phyloP scores from a whole-genome alignment of 2,797 vertebrate genomes.

The Sciurus vulgaris region DNA sequence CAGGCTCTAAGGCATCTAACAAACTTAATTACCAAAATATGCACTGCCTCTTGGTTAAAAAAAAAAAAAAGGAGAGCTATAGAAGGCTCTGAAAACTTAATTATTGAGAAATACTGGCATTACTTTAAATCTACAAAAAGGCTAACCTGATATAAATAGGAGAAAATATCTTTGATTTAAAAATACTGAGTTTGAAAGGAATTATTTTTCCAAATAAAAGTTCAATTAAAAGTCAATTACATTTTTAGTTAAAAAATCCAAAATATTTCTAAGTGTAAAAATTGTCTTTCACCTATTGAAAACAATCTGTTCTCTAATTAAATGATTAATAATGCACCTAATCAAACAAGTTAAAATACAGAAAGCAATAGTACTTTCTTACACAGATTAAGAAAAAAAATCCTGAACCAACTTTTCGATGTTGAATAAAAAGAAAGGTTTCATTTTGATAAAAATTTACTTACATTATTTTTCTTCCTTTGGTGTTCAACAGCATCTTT shows the following conservation, averaged over 20 bases:
- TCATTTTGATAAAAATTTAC: conserved; percentile 82
- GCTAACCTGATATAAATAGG: neutral
- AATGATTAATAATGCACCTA: neutral
- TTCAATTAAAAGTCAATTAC: conserved; percentile 48
- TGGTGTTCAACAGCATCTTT: conserved; percentile 95
- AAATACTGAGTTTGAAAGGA: conserved; percentile 58
- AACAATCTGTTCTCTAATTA: conserved; percentile 54
- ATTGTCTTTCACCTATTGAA: conserved; percentile 14
- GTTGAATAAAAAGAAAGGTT: conserved; percentile 34
- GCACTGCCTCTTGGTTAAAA: neutral
- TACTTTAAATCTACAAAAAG: conserved; percentile 62
- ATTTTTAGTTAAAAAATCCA: conserved; percentile 2
- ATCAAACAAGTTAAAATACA: conserved; percentile 22
- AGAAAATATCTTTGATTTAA: conserved; percentile 56
- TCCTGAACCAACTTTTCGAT: conserved; percentile 29
- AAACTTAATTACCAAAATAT: conserved; percentile 30
- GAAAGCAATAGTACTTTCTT: neutral
- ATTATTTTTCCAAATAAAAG: conserved; percentile 55
- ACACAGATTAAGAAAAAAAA: conserved; percentile 30
- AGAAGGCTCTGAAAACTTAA: conserved; percentile 35
- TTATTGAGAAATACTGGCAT: conserved; percentile 54
- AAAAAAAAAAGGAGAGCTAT: neutral
- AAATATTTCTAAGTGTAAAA: conserved; percentile 48
- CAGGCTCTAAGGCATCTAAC: neutral
- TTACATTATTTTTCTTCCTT: conserved; percentile 98